Conservation (phyloP, 2,888 invertebrate species). For the Morpho deidamia region DNA sequence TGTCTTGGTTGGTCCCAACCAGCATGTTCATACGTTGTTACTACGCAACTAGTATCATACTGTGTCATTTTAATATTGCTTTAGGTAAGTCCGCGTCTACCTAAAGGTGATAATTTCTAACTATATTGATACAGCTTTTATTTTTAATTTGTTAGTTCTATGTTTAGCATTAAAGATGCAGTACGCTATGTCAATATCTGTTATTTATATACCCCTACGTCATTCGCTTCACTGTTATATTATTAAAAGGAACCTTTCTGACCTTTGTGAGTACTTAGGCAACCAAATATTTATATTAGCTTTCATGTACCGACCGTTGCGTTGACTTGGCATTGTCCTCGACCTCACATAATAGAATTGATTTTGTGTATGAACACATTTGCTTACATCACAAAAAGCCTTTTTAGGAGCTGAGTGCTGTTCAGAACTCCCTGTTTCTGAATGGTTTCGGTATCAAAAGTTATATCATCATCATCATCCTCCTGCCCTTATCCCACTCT, state of each 20-base stretch:
- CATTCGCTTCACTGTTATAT: slow-evolving; percentile 51
- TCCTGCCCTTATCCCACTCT: too few relatives aligned
- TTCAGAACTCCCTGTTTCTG: background rate
- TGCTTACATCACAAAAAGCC: background rate
- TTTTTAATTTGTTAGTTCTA: background rate
- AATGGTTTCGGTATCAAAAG: background rate
- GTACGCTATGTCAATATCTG: too few relatives aligned
- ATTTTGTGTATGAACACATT: background rate
- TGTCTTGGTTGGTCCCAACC: too few relatives aligned
- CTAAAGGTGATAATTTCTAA: too few relatives aligned
- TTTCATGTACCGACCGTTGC: slow-evolving; percentile 9
- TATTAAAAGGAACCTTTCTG: slow-evolving; percentile 48
- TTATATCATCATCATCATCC: too few relatives aligned
- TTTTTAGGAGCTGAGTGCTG: background rate
- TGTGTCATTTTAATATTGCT: too few relatives aligned
- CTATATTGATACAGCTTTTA: too few relatives aligned
- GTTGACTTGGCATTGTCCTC: slow-evolving; percentile 12
- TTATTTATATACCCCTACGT: slow-evolving; percentile 28
- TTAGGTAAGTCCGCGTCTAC: too few relatives aligned
- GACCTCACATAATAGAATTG: slow-evolving; percentile 9
- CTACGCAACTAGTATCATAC: too few relatives aligned
- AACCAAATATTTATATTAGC: slow-evolving; percentile 43
- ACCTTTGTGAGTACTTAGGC: slow-evolving; percentile 44
- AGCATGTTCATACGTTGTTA: too few relatives aligned
- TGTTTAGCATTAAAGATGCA: too few relatives aligned